phyloP scores from a whole-genome alignment of 1,140 invertebrate genomes.

The Thrips palmi region DNA sequence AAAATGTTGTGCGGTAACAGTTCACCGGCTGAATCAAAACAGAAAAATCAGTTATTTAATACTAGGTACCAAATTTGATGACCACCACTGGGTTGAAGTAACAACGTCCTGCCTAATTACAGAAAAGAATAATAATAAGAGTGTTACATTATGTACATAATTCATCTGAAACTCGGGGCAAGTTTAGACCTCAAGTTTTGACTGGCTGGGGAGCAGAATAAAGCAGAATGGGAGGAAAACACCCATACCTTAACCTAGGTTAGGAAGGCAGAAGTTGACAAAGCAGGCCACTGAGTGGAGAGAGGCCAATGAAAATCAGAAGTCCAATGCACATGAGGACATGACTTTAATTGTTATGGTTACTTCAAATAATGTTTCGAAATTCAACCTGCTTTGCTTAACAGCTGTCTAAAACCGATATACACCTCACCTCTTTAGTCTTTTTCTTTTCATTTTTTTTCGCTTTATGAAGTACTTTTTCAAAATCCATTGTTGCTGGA shows the following conservation, averaged over 20 bases:
- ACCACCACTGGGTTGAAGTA: too few relatives aligned
- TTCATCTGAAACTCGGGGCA: too few relatives aligned
- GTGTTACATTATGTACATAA: too few relatives aligned
- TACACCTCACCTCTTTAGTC: slow-evolving; percentile 24
- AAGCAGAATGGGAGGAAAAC: too few relatives aligned
- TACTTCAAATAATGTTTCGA: slow-evolving; percentile 5
- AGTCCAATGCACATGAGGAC: slow-evolving; percentile 4
- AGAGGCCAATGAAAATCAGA: slow-evolving; percentile 7
- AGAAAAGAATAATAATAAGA: too few relatives aligned
- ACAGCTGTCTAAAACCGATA: slow-evolving; percentile 4
- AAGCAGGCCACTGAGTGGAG: slow-evolving; percentile 4
- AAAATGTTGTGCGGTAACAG: slow-evolving; percentile 56
- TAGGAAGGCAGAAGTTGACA: slow-evolving; percentile 6
- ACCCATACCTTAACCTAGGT: too few relatives aligned
- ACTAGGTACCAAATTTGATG: slow-evolving; percentile 4
- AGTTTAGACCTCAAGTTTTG: too few relatives aligned
- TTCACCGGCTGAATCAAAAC: slow-evolving; percentile 23
- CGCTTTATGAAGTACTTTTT: slow-evolving; percentile 33
- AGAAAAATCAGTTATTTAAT: slow-evolving; percentile 5
- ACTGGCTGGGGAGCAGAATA: too few relatives aligned
- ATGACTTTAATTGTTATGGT: slow-evolving; percentile 6
- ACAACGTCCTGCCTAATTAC: too few relatives aligned
- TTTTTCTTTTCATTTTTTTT: slow-evolving; percentile 33
- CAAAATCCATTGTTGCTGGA: slow-evolving; percentile 53
- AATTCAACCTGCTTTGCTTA: slow-evolving; percentile 2